Conservation (phyloP, 1,140 invertebrate genomes). For the Oedothorax gibbosus region DNA sequence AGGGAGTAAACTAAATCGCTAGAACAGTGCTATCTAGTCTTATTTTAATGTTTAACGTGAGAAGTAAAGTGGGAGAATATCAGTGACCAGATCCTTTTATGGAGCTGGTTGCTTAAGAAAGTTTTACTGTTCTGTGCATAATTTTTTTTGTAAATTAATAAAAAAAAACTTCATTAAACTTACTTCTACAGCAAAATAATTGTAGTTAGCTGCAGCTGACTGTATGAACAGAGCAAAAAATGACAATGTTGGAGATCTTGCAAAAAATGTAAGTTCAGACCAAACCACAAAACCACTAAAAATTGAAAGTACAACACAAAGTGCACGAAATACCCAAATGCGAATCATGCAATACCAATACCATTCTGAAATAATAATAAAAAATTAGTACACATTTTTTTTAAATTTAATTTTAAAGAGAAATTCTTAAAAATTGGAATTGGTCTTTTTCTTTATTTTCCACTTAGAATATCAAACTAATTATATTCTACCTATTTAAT, state of each 20-base stretch:
- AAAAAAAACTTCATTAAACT: slow-evolving; percentile 62
- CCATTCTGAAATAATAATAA: slow-evolving; percentile 80
- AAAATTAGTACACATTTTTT: not conserved
- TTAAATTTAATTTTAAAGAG: too few relatives aligned
- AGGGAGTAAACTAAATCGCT: slow-evolving; percentile 57
- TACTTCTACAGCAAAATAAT: slow-evolving; percentile 96
- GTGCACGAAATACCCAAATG: slow-evolving; percentile 78
- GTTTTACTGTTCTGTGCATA: too few relatives aligned
- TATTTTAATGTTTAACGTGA: too few relatives aligned
- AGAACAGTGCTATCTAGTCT: too few relatives aligned
- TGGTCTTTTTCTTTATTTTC: too few relatives aligned
- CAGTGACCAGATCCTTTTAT: too few relatives aligned
- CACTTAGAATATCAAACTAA: too few relatives aligned
- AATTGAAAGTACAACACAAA: slow-evolving; percentile 80
- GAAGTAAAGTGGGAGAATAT: too few relatives aligned
- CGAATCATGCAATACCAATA: slow-evolving; percentile 91
- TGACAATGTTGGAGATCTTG: slow-evolving; percentile 88
- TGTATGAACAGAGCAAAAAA: slow-evolving; percentile 94
- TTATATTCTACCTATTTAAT: too few relatives aligned
- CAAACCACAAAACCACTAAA: slow-evolving; percentile 94
- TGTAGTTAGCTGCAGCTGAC: slow-evolving; percentile 82
- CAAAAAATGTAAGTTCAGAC: slow-evolving; percentile 99
- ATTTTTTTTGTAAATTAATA: too few relatives aligned
- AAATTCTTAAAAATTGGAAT: too few relatives aligned
- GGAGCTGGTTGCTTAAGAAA: too few relatives aligned